phyloP scores from a whole-genome alignment of 1,140 invertebrate species.

The Hylaeus volcanicus region DNA sequence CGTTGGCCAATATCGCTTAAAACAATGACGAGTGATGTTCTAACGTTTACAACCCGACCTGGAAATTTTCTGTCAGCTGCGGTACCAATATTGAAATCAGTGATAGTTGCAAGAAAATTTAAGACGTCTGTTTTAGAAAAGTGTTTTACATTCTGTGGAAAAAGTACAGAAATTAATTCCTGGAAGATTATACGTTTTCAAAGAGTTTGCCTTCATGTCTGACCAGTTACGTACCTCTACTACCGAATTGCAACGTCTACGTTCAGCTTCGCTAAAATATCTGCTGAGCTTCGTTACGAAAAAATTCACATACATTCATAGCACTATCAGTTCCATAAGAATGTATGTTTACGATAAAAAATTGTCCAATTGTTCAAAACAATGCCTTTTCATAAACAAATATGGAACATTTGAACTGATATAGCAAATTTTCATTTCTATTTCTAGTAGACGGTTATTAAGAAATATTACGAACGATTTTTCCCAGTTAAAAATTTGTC shows the following conservation, averaged over 20 bases:
- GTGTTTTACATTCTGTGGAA: no score
- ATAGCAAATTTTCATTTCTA: no score
- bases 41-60: not conserved
- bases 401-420: no score
- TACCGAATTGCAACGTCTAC: not conserved
- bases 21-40: not conserved
- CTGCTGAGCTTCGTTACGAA: not conserved
- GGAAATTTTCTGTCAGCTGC: not conserved
- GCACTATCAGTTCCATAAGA: not conserved
- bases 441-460: no score
- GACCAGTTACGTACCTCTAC: not conserved
- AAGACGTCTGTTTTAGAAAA: not conserved
- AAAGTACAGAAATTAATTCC: no score
- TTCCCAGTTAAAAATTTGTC: not conserved
- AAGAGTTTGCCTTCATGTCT: not conserved
- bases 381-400: no score
- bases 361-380: no score
- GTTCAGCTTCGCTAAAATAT: not conserved
- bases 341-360: not conserved
- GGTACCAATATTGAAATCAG: not conserved
- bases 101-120: not conserved
- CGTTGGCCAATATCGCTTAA: slow-evolving; percentile 11
- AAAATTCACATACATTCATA: not conserved
- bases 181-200: not conserved
- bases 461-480: no score